Conservation (phyloP, 2,888 invertebrate genomes). For the Pandemis heparana region DNA sequence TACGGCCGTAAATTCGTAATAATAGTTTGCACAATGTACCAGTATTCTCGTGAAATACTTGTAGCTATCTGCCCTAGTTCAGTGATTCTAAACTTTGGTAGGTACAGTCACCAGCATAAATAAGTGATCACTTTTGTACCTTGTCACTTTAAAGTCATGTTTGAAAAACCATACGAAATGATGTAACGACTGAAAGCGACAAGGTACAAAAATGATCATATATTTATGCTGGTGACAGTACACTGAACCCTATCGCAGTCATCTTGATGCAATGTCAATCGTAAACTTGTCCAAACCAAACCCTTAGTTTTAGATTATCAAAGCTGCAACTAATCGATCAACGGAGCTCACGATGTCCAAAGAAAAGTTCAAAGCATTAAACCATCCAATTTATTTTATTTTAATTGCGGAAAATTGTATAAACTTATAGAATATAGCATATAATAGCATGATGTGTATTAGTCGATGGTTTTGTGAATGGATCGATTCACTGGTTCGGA, state of each 20-base stretch:
- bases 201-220: too few species aligned
- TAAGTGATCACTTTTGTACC: too few species aligned
- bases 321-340: too few species aligned
- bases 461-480: slow-evolving; percentile 50
- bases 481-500: slow-evolving; percentile 41
- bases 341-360: not conserved
- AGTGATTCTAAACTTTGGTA: too few species aligned
- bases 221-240: too few species aligned
- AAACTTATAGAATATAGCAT: not conserved
- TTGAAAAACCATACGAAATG: too few species aligned
- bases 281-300: not conserved
- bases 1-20: not conserved
- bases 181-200: too few species aligned
- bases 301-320: too few species aligned
- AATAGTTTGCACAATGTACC: not conserved
- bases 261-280: not conserved
- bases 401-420: not conserved
- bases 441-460: not conserved
- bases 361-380: not conserved
- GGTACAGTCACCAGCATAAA: too few species aligned
- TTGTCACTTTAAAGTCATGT: too few species aligned
- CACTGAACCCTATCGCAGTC: not conserved
- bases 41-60: not conserved
- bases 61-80: too few species aligned
- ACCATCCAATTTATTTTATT: not conserved